Evolutionary conservation across 2,113 vertebrate species (phyloP).

Genomic region (Baryphthengus martii): DNA sequence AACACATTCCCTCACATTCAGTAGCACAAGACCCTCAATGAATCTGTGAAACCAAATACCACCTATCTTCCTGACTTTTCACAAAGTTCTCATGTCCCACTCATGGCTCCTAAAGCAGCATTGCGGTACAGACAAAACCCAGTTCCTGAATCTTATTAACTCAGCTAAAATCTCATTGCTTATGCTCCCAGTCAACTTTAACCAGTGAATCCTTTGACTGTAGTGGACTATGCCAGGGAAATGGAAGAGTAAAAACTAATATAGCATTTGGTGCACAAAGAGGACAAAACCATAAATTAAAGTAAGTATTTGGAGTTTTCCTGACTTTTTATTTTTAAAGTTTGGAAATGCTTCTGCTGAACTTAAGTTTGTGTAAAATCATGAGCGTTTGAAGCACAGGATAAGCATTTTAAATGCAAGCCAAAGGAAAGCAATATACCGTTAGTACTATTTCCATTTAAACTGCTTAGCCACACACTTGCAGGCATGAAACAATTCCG

Average conservation of each 20-base stretch:
- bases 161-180: not conserved
- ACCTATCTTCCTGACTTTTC: not conserved
- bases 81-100: not conserved
- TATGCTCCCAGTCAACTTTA: not conserved
- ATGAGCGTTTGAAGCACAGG: not conserved
- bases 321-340: not conserved
- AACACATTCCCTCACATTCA: not conserved
- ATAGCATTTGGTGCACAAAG: not conserved
- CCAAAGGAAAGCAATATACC: conserved; percentile 11
- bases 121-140: not conserved
- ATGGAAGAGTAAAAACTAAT: not conserved
- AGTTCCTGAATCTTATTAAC: not conserved
- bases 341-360: not conserved
- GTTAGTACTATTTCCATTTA: conserved; percentile 35
- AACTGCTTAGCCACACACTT: conserved; percentile 62
- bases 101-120: not conserved
- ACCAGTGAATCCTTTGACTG: not conserved
- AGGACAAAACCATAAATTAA: not conserved
- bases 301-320: not conserved
- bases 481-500: conserved; percentile 49
- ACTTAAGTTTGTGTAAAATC: not conserved
- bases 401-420: conserved; percentile 18
- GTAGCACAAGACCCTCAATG: not conserved
- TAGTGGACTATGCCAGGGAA: not conserved
- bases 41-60: not conserved